phyloP scores from a whole-genome alignment of 2,888 invertebrate species.

The Drosophila nigritarsus region DNA sequence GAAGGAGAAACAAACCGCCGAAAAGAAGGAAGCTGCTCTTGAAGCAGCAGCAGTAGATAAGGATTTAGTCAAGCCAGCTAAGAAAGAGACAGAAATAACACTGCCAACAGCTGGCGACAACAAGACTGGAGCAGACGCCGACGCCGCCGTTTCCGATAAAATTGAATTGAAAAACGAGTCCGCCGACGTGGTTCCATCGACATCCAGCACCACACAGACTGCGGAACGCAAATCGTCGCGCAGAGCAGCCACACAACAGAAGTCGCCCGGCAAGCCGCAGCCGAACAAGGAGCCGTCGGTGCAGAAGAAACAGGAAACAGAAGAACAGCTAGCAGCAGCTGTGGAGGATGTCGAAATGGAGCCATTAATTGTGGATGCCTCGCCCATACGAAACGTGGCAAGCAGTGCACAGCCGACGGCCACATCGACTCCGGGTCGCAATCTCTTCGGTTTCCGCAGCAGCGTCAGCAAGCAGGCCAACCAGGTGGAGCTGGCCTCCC shows the following conservation, averaged over 20 bases:
- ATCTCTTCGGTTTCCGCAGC: conserved; percentile 61
- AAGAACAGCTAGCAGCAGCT: background rate
- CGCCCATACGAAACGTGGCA: conserved; percentile 62
- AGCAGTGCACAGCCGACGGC: conserved; percentile 61
- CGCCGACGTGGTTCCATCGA: background rate
- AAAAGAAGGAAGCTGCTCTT: conserved; percentile 26
- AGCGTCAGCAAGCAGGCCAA: conserved; percentile 62
- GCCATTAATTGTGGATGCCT: conserved; percentile 62
- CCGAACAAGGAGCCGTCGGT: background rate
- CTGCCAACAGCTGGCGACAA: conserved; percentile 19
- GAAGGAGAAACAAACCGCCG: conserved; percentile 41
- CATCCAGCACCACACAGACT: conserved; percentile 46
- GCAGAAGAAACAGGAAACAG: conserved; percentile 14
- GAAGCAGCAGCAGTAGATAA: conserved; percentile 19
- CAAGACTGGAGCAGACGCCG: conserved; percentile 13
- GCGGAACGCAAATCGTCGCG: conserved; percentile 68
- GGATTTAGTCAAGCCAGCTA: conserved; percentile 13
- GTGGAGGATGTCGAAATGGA: conserved; percentile 82
- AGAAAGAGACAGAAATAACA: conserved; percentile 44
- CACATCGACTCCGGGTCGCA: conserved; percentile 82
- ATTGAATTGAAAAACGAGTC: conserved; percentile 9
- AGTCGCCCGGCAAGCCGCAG: conserved; percentile 48
- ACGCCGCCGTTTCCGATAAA: background rate
- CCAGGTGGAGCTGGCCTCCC: conserved; percentile 65
- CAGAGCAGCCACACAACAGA: conserved; percentile 37